Base-by-base conservation (phyloP, 2,113 vertebrate genomes). In the Neotoma lepida region DNA sequence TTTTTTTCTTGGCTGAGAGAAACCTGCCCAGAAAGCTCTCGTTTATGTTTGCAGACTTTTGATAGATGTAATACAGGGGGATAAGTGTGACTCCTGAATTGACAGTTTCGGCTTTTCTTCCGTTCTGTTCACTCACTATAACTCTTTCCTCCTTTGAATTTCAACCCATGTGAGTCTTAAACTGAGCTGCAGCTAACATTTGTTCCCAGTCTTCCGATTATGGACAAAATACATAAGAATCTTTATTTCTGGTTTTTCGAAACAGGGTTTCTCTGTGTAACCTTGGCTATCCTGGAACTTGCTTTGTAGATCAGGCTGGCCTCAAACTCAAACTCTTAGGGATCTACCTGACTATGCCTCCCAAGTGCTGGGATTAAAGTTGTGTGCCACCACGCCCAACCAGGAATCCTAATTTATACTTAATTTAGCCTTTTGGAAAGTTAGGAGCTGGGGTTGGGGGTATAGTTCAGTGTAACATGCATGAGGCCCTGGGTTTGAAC, bases 1-100 rank as follows among this genome's bases (percentile, higher is more conserved):
- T 94, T 95, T 96, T 96, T 93, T 82, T 96, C 49, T 94, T 96
- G 94, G 90, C 94, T 92, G 95, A 71, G 81, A 71, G 7, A 14
- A 61, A 44, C 68, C 56, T 74, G n/a, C 80, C 85, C 80, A 81
- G 88, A 96, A 77, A 88, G 92, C 66, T 74, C 71, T 81, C 64
- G 14, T 77, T 90, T 81, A 3, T n/a, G 49, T 86, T 95, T 88
- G 85, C 64, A 66, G 26, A 80, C 80, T 91, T 94, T 28, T 58
- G 63, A 35, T 70, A 6, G 10, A 2, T 82, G 0, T 49, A 8
- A 20, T 41, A 26, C 54, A 26, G 54, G 13, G 24, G 14, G 54
- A 14, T 14, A 35, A 63, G 49, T 86, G n/a, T 2, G 41, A n/a
- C 4, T 7, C 6, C 3, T 33, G 18, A 78, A 41, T 33, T 18